A percentile compares a stretch with the other conserved stretches of the same genome.
Conservation (phyloP, 64 coral and sea anemone species). For the Astreopora myriophthalma region DNA sequence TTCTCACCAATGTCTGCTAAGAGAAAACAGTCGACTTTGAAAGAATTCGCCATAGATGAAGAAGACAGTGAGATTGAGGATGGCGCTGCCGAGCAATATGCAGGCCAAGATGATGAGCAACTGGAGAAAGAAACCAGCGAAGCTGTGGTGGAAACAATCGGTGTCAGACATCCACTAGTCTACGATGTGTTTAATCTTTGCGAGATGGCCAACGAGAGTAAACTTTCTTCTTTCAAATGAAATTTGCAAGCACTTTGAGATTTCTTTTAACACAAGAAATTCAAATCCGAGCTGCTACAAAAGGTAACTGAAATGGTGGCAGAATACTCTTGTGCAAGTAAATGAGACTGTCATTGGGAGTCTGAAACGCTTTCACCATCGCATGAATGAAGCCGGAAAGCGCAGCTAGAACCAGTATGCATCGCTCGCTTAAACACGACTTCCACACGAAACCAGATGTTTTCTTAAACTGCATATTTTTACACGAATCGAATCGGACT, state of each 20-base stretch:
- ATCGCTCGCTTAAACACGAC: not conserved
- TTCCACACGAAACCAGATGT: not conserved
- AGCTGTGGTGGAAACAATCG: not conserved
- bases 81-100: too few species aligned
- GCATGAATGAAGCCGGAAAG: not conserved
- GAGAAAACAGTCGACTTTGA: not conserved
- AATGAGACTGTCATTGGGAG: not conserved
- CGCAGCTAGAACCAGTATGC: not conserved
- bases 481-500: not conserved
- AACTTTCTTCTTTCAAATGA: slow-evolving; percentile 19
- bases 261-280: slow-evolving; percentile 1
- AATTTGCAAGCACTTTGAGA: slow-evolving; percentile 38
- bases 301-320: not conserved
- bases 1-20: not conserved
- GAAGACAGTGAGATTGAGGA: not conserved
- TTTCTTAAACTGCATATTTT: not conserved
- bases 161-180: slow-evolving; percentile 1
- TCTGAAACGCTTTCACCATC: not conserved
- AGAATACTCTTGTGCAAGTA: not conserved
- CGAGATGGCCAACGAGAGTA: not conserved
- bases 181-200: slow-evolving; percentile 33
- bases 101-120: slow-evolving; percentile 43
- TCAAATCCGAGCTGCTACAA: not conserved
- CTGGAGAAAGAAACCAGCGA: too few species aligned
- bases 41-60: not conserved